Conservation (phyloP, 1,140 invertebrate genomes). For the Trichonephila inaurata region DNA sequence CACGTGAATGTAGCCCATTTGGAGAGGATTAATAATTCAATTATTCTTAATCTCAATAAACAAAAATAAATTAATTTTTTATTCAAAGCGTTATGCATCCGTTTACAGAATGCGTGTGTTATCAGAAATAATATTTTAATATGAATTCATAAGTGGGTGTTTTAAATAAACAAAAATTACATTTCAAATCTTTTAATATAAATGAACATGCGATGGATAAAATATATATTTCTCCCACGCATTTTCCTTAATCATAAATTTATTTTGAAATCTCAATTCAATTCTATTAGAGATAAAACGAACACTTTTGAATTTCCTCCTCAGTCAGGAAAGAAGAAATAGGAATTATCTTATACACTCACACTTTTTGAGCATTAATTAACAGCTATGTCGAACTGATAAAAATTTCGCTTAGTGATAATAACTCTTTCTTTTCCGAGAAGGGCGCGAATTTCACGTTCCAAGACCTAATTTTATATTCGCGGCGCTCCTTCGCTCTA, state of each 20-base stretch:
- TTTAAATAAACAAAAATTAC: background rate
- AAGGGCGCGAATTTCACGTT: background rate
- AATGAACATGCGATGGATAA: background rate
- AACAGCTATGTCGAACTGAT: background rate
- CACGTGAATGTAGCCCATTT: too few relatives aligned
- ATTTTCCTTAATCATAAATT: background rate
- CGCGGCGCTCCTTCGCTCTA: slow-evolving; percentile 31
- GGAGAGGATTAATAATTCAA: too few relatives aligned
- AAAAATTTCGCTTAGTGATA: background rate
- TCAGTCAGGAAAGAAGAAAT: background rate
- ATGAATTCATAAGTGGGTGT: background rate
- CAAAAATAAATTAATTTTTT: too few relatives aligned
- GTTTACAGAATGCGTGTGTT: too few relatives aligned
- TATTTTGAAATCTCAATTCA: background rate
- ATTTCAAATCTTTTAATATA: background rate
- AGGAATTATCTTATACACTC: background rate
- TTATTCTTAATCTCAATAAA: too few relatives aligned
- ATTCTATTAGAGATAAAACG: background rate
- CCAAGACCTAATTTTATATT: slow-evolving; percentile 56
- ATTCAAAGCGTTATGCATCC: too few relatives aligned
- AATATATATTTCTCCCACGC: background rate
- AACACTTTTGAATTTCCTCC: background rate
- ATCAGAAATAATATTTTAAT: background rate
- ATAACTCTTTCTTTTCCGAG: background rate
- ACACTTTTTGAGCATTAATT: background rate